Conservation (phyloP, 2,797 vertebrate genomes). For the Spea hammondii region DNA sequence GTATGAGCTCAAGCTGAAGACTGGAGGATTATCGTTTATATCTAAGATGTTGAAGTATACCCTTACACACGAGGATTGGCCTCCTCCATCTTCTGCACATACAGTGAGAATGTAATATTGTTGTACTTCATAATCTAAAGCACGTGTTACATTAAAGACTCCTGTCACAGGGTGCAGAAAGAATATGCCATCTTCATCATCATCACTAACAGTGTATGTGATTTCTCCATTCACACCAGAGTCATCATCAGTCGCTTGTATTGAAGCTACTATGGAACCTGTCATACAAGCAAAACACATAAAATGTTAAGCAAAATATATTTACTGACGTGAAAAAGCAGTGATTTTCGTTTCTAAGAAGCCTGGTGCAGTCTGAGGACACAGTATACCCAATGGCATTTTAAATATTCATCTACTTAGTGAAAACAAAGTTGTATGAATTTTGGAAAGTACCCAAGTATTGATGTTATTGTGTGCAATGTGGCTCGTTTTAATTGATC, state of each 20-base stretch:
- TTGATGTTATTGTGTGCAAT: too few species aligned
- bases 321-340: too few species aligned
- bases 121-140: constrained; percentile 85
- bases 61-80: constrained; percentile 77
- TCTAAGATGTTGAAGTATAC: constrained; percentile 95
- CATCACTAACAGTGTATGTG: constrained; percentile 85
- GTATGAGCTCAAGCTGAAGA: constrained; percentile 77
- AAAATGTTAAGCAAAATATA: too few species aligned
- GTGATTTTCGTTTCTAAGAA: too few species aligned
- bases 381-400: too few species aligned
- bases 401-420: too few species aligned
- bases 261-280: constrained; percentile 95
- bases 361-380: too few species aligned
- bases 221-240: constrained; percentile 90
- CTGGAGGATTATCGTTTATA: constrained; percentile 85
- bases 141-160: constrained; percentile 89
- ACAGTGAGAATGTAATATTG: constrained; percentile 87
- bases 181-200: constrained; percentile 87
- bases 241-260: constrained; percentile 90
- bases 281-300: background rate
- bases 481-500: too few species aligned
- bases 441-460: too few species aligned
- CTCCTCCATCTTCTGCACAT: constrained; percentile 84
- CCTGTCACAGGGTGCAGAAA: constrained; percentile 91
- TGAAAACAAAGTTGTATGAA: too few species aligned